Evolutionary conservation across 2,797 vertebrate genomes (phyloP).

Genomic region (Sebastes trivittatus): DNA sequence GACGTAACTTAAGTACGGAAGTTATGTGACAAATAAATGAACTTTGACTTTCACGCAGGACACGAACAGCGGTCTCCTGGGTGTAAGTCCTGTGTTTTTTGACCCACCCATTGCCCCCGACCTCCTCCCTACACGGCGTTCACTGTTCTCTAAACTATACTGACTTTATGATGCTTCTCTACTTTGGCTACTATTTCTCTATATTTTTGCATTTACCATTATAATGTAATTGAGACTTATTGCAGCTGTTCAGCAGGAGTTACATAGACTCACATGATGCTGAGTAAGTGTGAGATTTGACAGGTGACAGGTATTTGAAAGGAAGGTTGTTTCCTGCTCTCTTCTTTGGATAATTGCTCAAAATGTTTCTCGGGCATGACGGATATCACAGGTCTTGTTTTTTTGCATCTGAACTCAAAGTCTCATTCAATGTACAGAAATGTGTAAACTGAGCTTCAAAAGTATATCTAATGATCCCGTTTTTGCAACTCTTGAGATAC

Average conservation of each 20-base stretch:
- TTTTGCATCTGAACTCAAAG: neutral
- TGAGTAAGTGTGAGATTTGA: neutral
- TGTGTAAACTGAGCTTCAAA: neutral
- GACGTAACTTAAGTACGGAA: too few species aligned
- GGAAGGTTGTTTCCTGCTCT: neutral
- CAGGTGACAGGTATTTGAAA: neutral
- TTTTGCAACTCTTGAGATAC: neutral
- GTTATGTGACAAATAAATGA: too few species aligned
- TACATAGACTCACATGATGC: neutral
- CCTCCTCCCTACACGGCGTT: too few species aligned
- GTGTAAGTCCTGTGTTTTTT: too few species aligned
- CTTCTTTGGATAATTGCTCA: too few species aligned
- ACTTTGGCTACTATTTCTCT: neutral
- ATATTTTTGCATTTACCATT: neutral
- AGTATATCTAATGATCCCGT: neutral
- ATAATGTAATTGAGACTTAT: neutral
- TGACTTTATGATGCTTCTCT: too few species aligned
- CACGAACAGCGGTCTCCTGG: too few species aligned
- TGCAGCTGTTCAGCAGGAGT: neutral
- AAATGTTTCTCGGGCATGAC: neutral
- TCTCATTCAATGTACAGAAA: neutral
- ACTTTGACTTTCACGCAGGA: too few species aligned
- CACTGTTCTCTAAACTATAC: too few species aligned
- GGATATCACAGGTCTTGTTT: neutral
- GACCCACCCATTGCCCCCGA: too few species aligned